A percentile compares a stretch with the other conserved stretches of the same genome.
Conservation (phyloP, 2,113 vertebrate genomes). For the Grallaria varia region DNA sequence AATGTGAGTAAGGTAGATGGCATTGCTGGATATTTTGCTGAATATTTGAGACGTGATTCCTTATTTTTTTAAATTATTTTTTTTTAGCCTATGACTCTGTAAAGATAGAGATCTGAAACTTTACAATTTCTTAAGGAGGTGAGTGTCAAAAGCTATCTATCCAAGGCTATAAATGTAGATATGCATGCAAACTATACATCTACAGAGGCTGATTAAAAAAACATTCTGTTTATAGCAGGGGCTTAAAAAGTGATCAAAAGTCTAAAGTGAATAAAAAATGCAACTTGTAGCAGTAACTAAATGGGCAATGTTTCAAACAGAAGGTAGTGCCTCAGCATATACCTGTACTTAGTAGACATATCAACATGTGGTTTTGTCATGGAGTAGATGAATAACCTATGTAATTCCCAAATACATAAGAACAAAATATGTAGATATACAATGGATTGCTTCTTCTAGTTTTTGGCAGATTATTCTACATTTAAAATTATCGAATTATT, state of each 20-base stretch:
- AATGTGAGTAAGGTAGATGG: neutral
- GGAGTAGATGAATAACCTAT: neutral
- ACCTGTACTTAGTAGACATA: neutral
- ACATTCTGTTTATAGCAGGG: neutral
- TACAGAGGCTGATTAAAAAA: neutral
- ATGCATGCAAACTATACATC: neutral
- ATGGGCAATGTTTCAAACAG: neutral
- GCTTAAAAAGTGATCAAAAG: neutral
- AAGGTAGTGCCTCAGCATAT: neutral
- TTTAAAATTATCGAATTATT: neutral
- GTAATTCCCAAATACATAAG: neutral
- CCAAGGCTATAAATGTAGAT: neutral
- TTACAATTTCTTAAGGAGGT: neutral
- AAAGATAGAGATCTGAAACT: neutral
- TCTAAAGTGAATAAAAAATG: neutral
- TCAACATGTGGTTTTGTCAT: neutral
- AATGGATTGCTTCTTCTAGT: neutral
- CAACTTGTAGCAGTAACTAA: neutral
- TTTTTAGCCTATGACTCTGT: neutral
- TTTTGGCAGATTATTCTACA: neutral
- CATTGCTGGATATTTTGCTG: neutral
- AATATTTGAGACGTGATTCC: neutral
- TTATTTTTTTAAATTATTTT: neutral
- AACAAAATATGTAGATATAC: neutral
- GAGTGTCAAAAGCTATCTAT: neutral